Evolutionary conservation across 2,888 invertebrate genomes (phyloP), one percentile per base, ranked within the genome.

Genomic region (Lithophane semibrunnea): DNA sequence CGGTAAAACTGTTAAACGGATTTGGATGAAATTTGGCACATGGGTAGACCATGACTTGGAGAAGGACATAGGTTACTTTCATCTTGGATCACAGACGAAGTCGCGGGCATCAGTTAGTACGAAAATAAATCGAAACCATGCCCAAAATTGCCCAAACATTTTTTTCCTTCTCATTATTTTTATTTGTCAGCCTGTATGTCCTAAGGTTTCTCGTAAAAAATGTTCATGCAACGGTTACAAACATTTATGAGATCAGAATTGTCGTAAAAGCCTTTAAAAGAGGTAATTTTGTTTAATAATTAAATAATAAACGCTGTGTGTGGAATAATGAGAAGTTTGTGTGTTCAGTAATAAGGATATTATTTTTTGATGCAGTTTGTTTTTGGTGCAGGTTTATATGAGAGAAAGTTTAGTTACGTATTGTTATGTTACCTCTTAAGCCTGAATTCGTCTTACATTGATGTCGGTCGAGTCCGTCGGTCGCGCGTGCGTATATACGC

Each of bases 211-310:
- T 71, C 3, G 21, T 74, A 83, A 79, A 82, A 82, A 67, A 68
- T 58, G 24, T 29, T 66, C 52, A 12, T 12, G 37, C 64, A 75
- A 64, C 66, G 44, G 61, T 71, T 66, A 73, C 73, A 67, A 73
- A 79, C 79, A 68, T 89, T 90, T 88, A 91, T 86, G 88, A 82
- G 73, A 74, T 69, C 75, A 52, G 70, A 75, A 82, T 87, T 71
- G 81, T 90, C 91, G 89, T 93, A 90, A 94, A 92, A 75, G 84
- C 70, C 80, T 86, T 42, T 90, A 90, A 92, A 92, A 86, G 87
- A 79, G 85, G 88, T 88, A 89, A 92, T 94, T 92, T 92, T 88
- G 83, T 80, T 85, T 85, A 88, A 91, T 93, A 93, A 93, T 92
- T 92, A 92, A 91, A 93, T 90, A 90, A 93, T 93, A 93, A 94